Conservation (phyloP, 2,888 invertebrate species). For the Ditylenchus weischeri region DNA sequence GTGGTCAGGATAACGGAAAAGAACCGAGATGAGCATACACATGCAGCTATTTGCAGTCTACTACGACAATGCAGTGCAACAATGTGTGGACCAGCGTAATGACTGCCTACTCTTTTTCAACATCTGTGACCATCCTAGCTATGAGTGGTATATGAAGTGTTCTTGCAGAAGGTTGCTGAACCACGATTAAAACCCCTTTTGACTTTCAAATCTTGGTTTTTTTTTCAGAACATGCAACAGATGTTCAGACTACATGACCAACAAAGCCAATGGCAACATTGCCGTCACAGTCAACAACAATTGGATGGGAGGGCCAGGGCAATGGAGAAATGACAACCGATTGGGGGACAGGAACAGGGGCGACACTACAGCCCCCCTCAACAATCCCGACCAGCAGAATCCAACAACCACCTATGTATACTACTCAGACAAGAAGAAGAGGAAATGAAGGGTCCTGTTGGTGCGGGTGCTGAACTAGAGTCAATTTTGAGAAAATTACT, state of each 20-base stretch:
- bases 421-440: neutral
- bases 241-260: neutral
- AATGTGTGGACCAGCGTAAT: constrained; percentile 11
- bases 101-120: constrained; percentile 11
- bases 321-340: constrained; percentile 18
- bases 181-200: neutral
- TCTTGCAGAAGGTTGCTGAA: constrained; percentile 9
- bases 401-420: neutral
- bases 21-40: too few relatives aligned
- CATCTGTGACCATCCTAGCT: constrained; percentile 14
- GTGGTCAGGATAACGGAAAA: too few relatives aligned
- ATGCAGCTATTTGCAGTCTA: neutral
- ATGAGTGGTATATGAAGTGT: constrained; percentile 16
- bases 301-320: neutral
- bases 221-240: neutral
- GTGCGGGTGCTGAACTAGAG: too few relatives aligned
- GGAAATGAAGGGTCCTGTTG: too few relatives aligned
- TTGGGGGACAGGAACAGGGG: constrained; percentile 4
- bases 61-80: neutral
- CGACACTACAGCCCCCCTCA: neutral
- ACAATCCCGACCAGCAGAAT: neutral
- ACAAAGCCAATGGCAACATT: neutral
- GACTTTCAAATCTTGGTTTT: too few relatives aligned
- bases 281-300: neutral
- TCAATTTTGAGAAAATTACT: too few relatives aligned